Conservation (phyloP, 1,140 invertebrate species). For the Bombus sibiricus region DNA sequence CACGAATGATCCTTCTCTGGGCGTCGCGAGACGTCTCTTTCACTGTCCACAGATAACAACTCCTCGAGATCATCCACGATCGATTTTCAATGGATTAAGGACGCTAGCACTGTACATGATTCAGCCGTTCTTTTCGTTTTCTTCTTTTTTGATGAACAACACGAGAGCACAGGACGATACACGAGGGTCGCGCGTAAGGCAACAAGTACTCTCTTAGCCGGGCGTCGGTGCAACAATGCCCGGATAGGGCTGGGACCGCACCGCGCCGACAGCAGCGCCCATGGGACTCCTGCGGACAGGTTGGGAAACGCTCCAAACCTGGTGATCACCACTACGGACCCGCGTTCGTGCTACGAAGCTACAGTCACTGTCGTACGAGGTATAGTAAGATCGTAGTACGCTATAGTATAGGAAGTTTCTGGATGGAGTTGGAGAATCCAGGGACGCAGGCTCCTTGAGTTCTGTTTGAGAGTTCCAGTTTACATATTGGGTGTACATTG, state of each 20-base stretch:
- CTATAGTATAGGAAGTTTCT: constrained; percentile 29
- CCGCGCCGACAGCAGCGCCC: constrained; percentile 72
- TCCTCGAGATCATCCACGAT: constrained; percentile 39
- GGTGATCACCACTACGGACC: constrained; percentile 19
- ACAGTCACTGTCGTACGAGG: not conserved
- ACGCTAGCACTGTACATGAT: constrained; percentile 46
- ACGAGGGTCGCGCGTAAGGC: constrained; percentile 31
- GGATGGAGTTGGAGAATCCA: not conserved
- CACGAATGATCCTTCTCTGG: constrained; percentile 5
- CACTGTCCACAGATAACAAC: constrained; percentile 8
- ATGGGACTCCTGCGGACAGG: constrained; percentile 70
- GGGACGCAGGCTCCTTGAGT: constrained; percentile 35
- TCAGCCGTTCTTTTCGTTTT: not conserved
- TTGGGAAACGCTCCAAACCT: constrained; percentile 53
- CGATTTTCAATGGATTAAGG: not conserved
- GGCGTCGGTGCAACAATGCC: constrained; percentile 80
- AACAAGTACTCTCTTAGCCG: constrained; percentile 67
- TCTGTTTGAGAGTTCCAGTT: no score
- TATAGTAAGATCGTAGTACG: not conserved
- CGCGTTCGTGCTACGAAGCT: constrained; percentile 1
- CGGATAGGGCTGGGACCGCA: constrained; percentile 72
- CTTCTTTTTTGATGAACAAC: not conserved
- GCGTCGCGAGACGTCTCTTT: constrained; percentile 14
- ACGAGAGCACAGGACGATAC: constrained; percentile 30
- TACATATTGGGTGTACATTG: not conserved